Percentiles rank a stretch among this genome's conserved stretches.
phyloP scores from a whole-genome alignment of 2,113 vertebrate species.

The Nothoprocta perdicaria region DNA sequence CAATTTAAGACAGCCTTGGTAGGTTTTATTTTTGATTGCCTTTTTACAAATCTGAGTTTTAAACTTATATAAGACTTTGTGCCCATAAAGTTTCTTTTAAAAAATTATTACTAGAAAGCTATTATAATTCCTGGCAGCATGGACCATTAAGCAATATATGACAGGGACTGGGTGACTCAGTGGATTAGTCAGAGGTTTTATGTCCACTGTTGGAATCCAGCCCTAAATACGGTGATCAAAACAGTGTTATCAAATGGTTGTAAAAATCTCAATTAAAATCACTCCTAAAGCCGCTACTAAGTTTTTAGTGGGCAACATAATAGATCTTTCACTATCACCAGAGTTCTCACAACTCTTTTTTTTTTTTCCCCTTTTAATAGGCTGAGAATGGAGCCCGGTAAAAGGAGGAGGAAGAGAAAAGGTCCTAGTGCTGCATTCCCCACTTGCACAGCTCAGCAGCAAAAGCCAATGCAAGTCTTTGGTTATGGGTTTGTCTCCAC shows the following conservation, averaged over 20 bases:
- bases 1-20: neutral
- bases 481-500: neutral
- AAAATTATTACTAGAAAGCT: slow-evolving; percentile 77
- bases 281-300: slow-evolving; percentile 74
- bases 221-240: slow-evolving; percentile 83
- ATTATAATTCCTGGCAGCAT: slow-evolving; percentile 81
- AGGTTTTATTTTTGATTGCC: slow-evolving; percentile 47
- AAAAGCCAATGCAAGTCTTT: slow-evolving; percentile 24
- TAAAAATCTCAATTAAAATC: slow-evolving; percentile 86
- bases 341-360: slow-evolving; percentile 69
- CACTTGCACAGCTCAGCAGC: slow-evolving; percentile 22
- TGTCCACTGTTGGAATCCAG: slow-evolving; percentile 80
- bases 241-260: slow-evolving; percentile 82
- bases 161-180: slow-evolving; percentile 79
- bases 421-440: slow-evolving; percentile 15
- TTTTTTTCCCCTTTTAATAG: slow-evolving; percentile 66
- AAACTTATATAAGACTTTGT: slow-evolving; percentile 70
- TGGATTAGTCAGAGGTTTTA: slow-evolving; percentile 85
- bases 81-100: slow-evolving; percentile 71
- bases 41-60: slow-evolving; percentile 56
- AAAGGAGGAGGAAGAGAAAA: slow-evolving; percentile 26
- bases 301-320: slow-evolving; percentile 71
- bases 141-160: slow-evolving; percentile 84
- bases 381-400: slow-evolving; percentile 59
- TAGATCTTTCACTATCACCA: slow-evolving; percentile 70